Evolutionary conservation across 2,113 vertebrate genomes (phyloP).

Genomic region (Ailurus styani): DNA sequence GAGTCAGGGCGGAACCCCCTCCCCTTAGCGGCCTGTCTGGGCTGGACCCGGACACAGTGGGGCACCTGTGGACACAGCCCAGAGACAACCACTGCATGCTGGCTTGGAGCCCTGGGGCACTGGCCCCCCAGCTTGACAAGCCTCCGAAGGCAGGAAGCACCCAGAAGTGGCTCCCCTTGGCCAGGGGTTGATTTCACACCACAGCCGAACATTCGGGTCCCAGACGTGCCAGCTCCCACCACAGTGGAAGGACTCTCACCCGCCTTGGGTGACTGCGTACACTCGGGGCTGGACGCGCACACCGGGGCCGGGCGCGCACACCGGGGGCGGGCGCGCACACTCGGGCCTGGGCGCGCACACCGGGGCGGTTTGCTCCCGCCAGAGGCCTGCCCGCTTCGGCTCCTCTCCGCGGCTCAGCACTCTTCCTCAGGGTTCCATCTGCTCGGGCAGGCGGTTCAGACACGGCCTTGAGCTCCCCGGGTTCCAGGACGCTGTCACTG

Average conservation of each 20-base stretch:
- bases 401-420: neutral
- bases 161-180: neutral
- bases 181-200: neutral
- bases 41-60: fast-evolving
- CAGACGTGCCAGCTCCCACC: no score
- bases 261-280: fast-evolving
- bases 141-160: neutral
- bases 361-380: neutral
- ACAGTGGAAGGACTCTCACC: neutral
- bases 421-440: fast-evolving
- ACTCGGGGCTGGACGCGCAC: fast-evolving
- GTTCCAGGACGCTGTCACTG: neutral
- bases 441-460: neutral
- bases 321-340: no score
- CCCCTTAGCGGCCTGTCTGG: neutral
- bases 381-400: neutral
- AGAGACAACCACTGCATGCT: neutral
- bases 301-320: no score
- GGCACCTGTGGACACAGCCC: neutral
- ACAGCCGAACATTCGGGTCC: neutral
- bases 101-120: neutral
- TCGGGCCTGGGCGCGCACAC: fast-evolving
- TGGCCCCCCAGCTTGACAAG: neutral
- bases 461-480: neutral
- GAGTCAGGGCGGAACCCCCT: neutral